These are phyloP conservation scores for Halcyon malimbica DNA, from an alignment of 2,113 vertebrate species.

Conservation along the genomic window DNA sequence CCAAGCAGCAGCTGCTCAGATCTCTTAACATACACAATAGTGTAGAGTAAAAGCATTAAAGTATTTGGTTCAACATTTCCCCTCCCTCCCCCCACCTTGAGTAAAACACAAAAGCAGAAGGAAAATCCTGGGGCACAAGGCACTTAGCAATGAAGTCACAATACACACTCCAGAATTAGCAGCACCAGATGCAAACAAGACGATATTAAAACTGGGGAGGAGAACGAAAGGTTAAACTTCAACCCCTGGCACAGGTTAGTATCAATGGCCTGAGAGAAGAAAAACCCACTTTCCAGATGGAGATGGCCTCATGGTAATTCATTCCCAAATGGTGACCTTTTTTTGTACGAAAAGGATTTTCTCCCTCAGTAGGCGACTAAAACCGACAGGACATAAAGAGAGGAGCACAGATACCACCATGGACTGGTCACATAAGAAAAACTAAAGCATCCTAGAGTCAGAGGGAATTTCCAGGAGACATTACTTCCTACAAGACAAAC, in stretches of 20 bases:
- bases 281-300: background rate
- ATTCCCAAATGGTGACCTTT: background rate
- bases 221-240: background rate
- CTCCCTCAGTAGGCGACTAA: background rate
- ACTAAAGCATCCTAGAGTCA: too few relatives aligned
- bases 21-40: background rate
- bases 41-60: background rate
- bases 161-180: background rate
- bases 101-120: background rate
- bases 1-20: background rate
- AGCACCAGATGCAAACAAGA: background rate
- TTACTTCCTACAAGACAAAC: background rate
- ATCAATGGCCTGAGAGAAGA: background rate
- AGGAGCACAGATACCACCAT: background rate
- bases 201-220: background rate
- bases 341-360: background rate
- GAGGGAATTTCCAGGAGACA: background rate
- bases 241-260: background rate
- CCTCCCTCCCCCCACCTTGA: background rate
- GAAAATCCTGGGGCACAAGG: background rate
- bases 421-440: background rate
- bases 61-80: too few relatives aligned
- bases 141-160: background rate
- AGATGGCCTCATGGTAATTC: background rate
- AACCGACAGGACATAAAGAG: background rate